Percentiles rank a stretch among this genome's conserved stretches.
These are phyloP conservation scores for Rutilus rutilus DNA, from an alignment of 2,113 vertebrate species.

Conservation along the genomic window DNA sequence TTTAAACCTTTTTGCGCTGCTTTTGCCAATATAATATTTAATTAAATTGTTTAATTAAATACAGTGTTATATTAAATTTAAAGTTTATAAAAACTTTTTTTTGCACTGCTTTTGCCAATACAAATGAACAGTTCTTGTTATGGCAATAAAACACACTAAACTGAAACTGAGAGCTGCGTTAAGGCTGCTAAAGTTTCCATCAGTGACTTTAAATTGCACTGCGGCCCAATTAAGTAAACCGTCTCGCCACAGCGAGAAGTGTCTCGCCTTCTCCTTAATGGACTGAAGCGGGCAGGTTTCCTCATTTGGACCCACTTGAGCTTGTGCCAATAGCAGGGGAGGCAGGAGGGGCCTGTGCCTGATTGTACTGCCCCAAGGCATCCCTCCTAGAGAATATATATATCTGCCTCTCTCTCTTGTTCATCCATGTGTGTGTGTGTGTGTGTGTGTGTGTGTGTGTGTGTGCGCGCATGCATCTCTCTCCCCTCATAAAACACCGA, in stretches of 20 bases:
- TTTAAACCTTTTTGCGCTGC: neutral
- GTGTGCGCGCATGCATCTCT: slow-evolving; percentile 15
- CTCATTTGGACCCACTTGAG: slow-evolving; percentile 26
- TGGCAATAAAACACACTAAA: neutral
- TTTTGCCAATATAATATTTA: neutral
- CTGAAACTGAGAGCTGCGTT: neutral
- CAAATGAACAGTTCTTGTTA: neutral
- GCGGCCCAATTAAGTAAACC: slow-evolving; percentile 39
- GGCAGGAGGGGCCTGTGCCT: slow-evolving; percentile 58
- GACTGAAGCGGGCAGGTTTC: slow-evolving; percentile 7
- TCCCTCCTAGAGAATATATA: slow-evolving; percentile 59
- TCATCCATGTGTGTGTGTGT: slow-evolving; percentile 31
- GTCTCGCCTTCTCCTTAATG: slow-evolving; percentile 20
- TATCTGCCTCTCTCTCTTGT: slow-evolving; percentile 42
- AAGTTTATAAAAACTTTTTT: no score
- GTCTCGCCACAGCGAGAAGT: slow-evolving; percentile 32
- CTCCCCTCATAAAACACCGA: slow-evolving; percentile 40
- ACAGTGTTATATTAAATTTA: neutral
- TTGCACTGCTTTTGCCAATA: neutral
- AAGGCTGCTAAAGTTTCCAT: slow-evolving; percentile 33
- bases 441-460: neutral
- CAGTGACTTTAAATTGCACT: slow-evolving; percentile 36
- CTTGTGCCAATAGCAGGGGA: slow-evolving; percentile 44
- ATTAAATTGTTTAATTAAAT: neutral
- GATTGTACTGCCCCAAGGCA: slow-evolving; percentile 63